Percentiles rank a stretch among this genome's conserved stretches.
Evolutionary conservation across 2,797 vertebrate genomes (phyloP).

Genomic region (Tiaroga cobitis): DNA sequence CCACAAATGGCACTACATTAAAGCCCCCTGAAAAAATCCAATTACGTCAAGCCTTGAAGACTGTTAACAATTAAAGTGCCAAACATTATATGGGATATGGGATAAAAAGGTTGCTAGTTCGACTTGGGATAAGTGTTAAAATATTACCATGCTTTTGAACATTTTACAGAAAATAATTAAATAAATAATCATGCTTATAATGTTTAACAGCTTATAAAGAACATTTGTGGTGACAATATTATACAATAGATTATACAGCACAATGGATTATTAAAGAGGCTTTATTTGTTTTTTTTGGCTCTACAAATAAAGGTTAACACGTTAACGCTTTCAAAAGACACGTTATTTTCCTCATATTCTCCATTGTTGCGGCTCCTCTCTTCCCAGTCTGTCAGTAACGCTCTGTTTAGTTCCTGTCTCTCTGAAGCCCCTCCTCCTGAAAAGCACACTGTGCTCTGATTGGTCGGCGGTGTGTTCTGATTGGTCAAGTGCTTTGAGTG

Average conservation of each 20-base stretch:
- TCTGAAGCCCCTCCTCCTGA: background rate
- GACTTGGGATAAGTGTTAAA: background rate
- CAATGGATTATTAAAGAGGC: background rate
- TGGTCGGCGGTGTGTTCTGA: background rate
- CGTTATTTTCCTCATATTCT: background rate
- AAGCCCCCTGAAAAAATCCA: constrained; percentile 11
- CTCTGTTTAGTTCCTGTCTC: background rate
- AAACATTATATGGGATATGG: background rate
- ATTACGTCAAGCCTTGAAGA: constrained; percentile 7
- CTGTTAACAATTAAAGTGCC: constrained; percentile 15
- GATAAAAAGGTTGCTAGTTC: background rate
- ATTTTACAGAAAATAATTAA: background rate
- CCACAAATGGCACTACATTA: constrained; percentile 19
- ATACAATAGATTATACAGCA: background rate
- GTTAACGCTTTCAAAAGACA: too few species aligned
- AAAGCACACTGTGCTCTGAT: background rate
- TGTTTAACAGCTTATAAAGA: background rate
- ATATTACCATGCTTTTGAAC: background rate
- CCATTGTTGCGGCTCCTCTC: background rate
- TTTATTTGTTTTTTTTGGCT: background rate
- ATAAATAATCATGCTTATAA: background rate
- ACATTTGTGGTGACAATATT: background rate
- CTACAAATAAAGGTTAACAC: background rate
- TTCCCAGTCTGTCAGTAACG: background rate
- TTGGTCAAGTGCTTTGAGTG: fast-evolving